Evolutionary conservation across 2,113 vertebrate species (phyloP).

Genomic region (Muntiacus reevesi): DNA sequence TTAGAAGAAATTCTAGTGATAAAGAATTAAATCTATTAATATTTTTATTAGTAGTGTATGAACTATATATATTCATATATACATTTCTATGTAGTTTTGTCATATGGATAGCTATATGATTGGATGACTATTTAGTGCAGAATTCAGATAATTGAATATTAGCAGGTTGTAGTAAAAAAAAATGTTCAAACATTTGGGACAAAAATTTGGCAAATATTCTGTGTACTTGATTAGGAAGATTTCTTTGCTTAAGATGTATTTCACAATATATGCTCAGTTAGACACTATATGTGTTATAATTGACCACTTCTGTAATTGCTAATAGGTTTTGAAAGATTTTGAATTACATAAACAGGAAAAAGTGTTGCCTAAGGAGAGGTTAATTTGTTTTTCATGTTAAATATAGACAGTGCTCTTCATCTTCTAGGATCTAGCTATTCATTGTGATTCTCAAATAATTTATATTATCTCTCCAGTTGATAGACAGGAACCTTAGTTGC

Average conservation of each 20-base stretch:
- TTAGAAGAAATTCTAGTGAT: background rate
- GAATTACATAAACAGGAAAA: background rate
- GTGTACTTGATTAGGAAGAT: background rate
- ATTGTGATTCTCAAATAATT: background rate
- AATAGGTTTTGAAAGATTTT: background rate
- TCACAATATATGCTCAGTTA: background rate
- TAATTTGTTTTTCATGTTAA: background rate
- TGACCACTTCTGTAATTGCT: background rate
- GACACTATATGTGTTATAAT: background rate
- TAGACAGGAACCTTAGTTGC: background rate
- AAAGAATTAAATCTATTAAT: background rate
- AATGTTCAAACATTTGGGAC: background rate
- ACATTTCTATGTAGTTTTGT: background rate
- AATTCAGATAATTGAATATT: background rate
- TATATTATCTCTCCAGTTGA: background rate
- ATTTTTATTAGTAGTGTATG: background rate
- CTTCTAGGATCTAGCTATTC: background rate
- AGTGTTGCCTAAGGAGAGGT: background rate
- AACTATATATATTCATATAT: background rate
- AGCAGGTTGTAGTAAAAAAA: background rate
- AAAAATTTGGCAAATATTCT: background rate
- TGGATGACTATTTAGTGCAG: background rate
- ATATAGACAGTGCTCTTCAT: background rate
- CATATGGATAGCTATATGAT: background rate
- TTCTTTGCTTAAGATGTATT: background rate